Evolutionary conservation across 2,888 invertebrate species (phyloP), one percentile per base, ranked within the genome.

Genomic region (Cancer borealis): DNA sequence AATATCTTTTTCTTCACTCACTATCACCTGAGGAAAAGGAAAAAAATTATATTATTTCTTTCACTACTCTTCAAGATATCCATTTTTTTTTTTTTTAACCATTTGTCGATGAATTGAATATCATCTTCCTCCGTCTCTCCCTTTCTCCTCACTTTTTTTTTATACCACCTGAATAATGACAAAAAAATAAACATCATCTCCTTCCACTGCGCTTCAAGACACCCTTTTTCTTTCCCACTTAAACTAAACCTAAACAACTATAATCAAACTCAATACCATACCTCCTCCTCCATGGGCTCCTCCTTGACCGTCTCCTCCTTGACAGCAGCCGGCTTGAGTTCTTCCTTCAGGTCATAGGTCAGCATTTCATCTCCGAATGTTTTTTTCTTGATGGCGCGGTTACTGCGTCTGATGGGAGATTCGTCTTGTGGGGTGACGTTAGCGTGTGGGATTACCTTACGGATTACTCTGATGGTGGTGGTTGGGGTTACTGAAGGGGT

Each of bases 301-400:
- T 93, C 93, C 54, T 93, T 92, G 30, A 39, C 66, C 46, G 30
- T 47, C 46, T 95, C 95, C 49, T 92, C 93, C 26, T 94, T 91
- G 12, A 45, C 94, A 12, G 49, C 94, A 12, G 49, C 91, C 2
- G 84, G 21, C 39, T 5, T 87, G 10, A 54, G 47, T n/a, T 88
- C 95, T 39, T 54, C 95, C 87, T 95, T 95, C 21, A 94, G 10
- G 87, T 95, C 95, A 46, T 93, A 92, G 26, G 95, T 95, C 21
- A 95, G 66, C 94, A 95, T 95, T 46, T 95, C 95, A 92, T 95
- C 95, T 4, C 95, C 95, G 66, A 95, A 95, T 14, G 95, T 93
- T 45, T 95, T 95, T 88, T 95, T 95, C 92, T 95, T 95, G 84
- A 95, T 93, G 45, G 95, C 94, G 26, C 95, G 73, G 39, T 89